Conservation (phyloP, 2,797 vertebrate genomes). For the Pterois miles region DNA sequence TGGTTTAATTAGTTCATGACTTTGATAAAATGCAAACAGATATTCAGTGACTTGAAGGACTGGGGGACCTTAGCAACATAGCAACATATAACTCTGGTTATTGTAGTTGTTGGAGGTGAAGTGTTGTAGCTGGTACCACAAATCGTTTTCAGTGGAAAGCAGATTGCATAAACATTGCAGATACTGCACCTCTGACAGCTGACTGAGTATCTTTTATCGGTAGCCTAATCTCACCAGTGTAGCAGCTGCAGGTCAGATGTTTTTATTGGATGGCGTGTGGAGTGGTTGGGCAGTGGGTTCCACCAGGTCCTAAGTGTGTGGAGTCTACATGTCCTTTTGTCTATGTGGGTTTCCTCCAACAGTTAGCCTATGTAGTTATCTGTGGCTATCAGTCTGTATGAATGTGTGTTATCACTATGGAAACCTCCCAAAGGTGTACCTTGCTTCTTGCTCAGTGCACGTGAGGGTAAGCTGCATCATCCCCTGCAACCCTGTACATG, state of each 20-base stretch:
- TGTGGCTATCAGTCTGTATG: background rate
- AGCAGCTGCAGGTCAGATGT: background rate
- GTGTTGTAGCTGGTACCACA: background rate
- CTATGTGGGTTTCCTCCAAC: background rate
- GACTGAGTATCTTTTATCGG: background rate
- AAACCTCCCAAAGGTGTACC: too few relatives aligned
- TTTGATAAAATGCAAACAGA: background rate
- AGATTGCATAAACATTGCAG: background rate
- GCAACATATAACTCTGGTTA: background rate
- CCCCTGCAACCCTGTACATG: too few relatives aligned
- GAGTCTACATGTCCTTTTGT: background rate
- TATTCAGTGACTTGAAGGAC: background rate
- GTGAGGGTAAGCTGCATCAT: too few relatives aligned
- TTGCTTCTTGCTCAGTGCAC: too few relatives aligned
- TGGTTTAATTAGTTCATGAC: background rate
- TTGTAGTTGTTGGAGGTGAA: background rate
- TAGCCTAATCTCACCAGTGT: too few relatives aligned
- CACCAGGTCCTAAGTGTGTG: background rate
- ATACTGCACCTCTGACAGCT: background rate
- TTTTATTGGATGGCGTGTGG: background rate
- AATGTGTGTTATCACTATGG: constrained; percentile 11
- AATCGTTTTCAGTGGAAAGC: background rate
- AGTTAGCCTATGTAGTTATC: background rate
- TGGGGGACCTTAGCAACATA: background rate
- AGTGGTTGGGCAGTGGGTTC: background rate